These are phyloP conservation scores for Lasioglossum albipes DNA, from an alignment of 1,140 invertebrate species.

Conservation along the genomic window DNA sequence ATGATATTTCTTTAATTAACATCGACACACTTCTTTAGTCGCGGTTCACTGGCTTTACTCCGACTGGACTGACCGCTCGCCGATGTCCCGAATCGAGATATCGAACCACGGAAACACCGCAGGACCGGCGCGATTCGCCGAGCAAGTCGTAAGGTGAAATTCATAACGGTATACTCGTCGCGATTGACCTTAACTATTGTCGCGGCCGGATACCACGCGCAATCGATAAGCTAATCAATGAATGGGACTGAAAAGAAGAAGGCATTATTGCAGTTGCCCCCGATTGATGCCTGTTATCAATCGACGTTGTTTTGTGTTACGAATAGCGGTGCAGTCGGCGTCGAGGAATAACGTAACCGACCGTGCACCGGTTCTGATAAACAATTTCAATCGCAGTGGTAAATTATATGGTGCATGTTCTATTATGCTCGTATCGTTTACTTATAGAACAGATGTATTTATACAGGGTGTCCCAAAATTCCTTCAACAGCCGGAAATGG, in stretches of 20 bases:
- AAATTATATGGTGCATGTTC: no score
- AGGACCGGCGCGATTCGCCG: neutral
- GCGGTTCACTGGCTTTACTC: conserved; percentile 50
- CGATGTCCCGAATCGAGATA: neutral
- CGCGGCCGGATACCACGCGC: neutral
- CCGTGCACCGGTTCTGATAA: neutral
- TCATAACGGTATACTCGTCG: conserved; percentile 16
- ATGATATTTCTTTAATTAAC: conserved; percentile 54
- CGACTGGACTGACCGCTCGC: conserved; percentile 24
- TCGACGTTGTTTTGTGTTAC: conserved; percentile 9
- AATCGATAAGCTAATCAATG: conserved; percentile 44
- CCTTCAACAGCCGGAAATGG: no score
- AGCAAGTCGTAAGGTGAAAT: neutral
- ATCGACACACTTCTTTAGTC: conserved; percentile 48
- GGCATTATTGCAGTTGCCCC: conserved; percentile 8
- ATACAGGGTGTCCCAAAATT: no score
- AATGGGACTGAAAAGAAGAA: conserved; percentile 21
- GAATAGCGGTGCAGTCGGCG: neutral
- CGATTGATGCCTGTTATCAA: conserved; percentile 24
- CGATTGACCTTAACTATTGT: conserved; percentile 28
- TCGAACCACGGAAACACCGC: neutral
- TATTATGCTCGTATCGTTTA: no score
- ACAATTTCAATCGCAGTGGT: neutral
- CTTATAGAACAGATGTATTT: no score
- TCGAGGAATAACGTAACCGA: conserved; percentile 15